Percentiles rank a stretch among this genome's conserved stretches.
These are phyloP conservation scores for Siderastrea siderea DNA, from an alignment of 92 coral and sea anemone genomes.

Conservation along the genomic window DNA sequence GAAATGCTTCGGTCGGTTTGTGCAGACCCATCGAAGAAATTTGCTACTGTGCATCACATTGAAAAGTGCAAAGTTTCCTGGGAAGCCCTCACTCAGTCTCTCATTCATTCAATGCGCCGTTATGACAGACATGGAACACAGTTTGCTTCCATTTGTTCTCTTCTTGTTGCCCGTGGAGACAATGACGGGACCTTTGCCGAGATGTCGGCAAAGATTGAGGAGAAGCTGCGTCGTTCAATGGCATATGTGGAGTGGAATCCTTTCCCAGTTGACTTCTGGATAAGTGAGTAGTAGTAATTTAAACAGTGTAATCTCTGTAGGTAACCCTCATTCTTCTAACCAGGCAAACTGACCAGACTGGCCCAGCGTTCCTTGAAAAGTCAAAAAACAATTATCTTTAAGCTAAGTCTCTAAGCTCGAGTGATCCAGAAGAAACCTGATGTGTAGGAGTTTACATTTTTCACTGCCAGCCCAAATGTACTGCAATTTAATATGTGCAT, in stretches of 20 bases:
- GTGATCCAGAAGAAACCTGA: no score
- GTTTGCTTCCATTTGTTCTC: slow-evolving; percentile 70
- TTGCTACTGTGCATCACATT: slow-evolving; percentile 83
- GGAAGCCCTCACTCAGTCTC: slow-evolving; percentile 83
- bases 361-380: no score
- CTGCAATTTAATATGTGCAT: no score
- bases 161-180: slow-evolving; percentile 87
- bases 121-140: slow-evolving; percentile 78
- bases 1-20: slow-evolving; percentile 89
- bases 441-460: no score
- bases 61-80: slow-evolving; percentile 79
- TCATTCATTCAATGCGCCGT: slow-evolving; percentile 78
- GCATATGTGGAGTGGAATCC: slow-evolving; percentile 92
- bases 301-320: background rate
- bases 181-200: slow-evolving; percentile 78
- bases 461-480: no score
- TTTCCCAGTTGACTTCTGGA: slow-evolving; percentile 88
- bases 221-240: slow-evolving; percentile 73
- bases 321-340: background rate
- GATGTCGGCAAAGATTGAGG: slow-evolving; percentile 74
- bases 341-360: background rate
- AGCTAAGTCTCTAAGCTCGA: no score
- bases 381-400: no score
- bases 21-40: slow-evolving; percentile 87
- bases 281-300: slow-evolving; percentile 64